Percentiles rank a stretch among this genome's conserved stretches.
Evolutionary conservation across 2,888 invertebrate species (phyloP).

Genomic region (Philaethria dido): DNA sequence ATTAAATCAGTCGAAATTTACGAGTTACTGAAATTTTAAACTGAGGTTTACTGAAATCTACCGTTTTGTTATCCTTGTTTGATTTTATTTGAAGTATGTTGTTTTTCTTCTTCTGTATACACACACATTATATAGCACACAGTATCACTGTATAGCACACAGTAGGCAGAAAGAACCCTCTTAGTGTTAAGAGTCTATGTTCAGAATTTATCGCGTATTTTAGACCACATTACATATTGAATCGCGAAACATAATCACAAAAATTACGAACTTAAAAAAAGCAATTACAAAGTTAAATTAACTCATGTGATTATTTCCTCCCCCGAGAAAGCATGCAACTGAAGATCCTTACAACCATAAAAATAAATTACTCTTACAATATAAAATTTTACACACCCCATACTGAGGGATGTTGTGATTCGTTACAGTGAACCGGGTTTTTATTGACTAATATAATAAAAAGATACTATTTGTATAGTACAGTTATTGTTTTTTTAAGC

Average conservation of each 20-base stretch:
- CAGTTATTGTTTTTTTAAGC: conserved; percentile 26
- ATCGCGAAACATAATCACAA: not conserved
- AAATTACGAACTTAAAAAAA: conserved; percentile 52
- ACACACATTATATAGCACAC: no score
- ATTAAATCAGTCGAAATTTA: no score
- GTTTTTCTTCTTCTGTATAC: no score
- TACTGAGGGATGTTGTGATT: conserved; percentile 71
- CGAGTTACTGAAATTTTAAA: no score
- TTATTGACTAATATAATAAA: conserved; percentile 56
- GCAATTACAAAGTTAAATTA: conserved; percentile 52
- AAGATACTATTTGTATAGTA: conserved; percentile 36
- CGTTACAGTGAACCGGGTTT: conserved; percentile 68
- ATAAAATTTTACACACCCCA: conserved; percentile 78
- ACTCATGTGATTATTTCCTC: conserved; percentile 69
- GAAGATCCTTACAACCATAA: conserved; percentile 67
- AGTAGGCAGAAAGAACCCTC: no score
- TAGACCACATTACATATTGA: not conserved
- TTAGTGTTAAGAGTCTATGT: no score
- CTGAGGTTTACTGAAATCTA: no score
- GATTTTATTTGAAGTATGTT: no score
- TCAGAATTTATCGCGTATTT: no score
- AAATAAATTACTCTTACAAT: conserved; percentile 75
- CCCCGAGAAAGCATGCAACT: conserved; percentile 60
- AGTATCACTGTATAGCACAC: no score
- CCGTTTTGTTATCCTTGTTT: no score